Evolutionary conservation across 2,797 vertebrate genomes (phyloP).

Genomic region (Sebastiscus tertius): DNA sequence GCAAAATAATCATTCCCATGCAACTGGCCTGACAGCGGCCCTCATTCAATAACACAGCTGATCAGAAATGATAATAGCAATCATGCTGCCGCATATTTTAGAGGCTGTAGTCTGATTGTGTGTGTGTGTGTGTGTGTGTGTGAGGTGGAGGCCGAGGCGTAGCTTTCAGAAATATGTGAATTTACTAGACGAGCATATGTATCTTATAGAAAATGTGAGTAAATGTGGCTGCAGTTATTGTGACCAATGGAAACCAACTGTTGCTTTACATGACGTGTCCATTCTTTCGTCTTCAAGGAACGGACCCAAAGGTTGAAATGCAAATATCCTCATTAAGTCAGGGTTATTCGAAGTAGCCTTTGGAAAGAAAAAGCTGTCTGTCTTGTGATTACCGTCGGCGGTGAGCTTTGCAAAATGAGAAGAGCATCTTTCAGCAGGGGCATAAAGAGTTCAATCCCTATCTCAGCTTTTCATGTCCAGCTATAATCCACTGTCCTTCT

Average conservation of each 20-base stretch:
- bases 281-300: constrained; percentile 49
- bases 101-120: constrained; percentile 18
- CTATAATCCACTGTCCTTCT: constrained; percentile 67
- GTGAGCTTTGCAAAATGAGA: constrained; percentile 61
- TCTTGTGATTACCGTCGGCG: constrained; percentile 59
- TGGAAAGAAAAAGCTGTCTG: constrained; percentile 45
- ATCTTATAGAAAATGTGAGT: constrained; percentile 19
- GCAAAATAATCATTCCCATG: constrained; percentile 80
- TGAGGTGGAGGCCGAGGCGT: constrained; percentile 26
- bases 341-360: constrained; percentile 38
- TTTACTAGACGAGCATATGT: constrained; percentile 39
- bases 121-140: constrained; percentile 19
- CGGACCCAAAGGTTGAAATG: constrained; percentile 66
- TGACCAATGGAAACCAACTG: constrained; percentile 36
- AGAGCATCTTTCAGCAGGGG: constrained; percentile 60
- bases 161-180: constrained; percentile 38
- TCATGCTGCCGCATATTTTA: constrained; percentile 82
- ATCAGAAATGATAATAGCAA: constrained; percentile 84
- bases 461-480: constrained; percentile 62
- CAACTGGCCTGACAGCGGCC: constrained; percentile 69
- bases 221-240: constrained; percentile 24
- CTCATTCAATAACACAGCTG: constrained; percentile 80
- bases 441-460: constrained; percentile 59
- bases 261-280: constrained; percentile 46
- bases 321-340: constrained; percentile 73